Conservation (phyloP, 2,888 invertebrate genomes). For the Dasysyrphus tricinctus region DNA sequence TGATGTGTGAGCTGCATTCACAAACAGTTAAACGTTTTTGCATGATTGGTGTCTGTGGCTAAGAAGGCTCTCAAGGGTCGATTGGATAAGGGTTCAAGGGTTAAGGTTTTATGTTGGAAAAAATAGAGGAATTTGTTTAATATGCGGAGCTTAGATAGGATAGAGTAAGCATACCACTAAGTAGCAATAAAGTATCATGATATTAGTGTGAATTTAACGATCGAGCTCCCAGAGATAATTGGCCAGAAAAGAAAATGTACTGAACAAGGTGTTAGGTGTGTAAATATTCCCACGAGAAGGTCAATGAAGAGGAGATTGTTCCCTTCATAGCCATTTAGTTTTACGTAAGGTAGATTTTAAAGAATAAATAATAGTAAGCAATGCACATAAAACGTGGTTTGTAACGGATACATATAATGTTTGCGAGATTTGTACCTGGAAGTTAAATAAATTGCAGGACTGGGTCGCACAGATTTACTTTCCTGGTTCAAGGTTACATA, state of each 20-base stretch:
- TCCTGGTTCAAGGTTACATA: no score
- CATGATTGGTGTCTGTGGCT: slow-evolving; percentile 42
- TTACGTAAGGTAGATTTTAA: neutral
- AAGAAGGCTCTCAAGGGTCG: neutral
- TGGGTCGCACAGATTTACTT: no score
- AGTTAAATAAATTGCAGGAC: no score
- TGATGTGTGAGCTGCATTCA: slow-evolving; percentile 47
- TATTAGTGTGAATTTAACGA: slow-evolving; percentile 38
- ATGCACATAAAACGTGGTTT: no score
- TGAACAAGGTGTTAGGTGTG: slow-evolving; percentile 41
- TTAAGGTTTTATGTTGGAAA: neutral
- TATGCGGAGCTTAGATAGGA: slow-evolving; percentile 24
- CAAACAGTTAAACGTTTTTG: slow-evolving; percentile 52
- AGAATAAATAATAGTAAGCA: neutral
- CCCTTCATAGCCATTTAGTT: neutral
- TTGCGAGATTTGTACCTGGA: no score
- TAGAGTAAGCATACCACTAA: slow-evolving; percentile 49
- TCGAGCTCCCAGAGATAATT: slow-evolving; percentile 24
- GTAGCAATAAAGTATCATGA: slow-evolving; percentile 54
- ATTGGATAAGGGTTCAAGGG: neutral
- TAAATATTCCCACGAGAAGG: slow-evolving; percentile 22
- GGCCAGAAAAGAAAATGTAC: neutral
- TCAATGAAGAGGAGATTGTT: neutral
- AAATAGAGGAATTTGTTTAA: slow-evolving; percentile 23
- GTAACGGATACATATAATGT: no score